Conservation (phyloP, 2,797 vertebrate species). For the Alfaro cultratus region DNA sequence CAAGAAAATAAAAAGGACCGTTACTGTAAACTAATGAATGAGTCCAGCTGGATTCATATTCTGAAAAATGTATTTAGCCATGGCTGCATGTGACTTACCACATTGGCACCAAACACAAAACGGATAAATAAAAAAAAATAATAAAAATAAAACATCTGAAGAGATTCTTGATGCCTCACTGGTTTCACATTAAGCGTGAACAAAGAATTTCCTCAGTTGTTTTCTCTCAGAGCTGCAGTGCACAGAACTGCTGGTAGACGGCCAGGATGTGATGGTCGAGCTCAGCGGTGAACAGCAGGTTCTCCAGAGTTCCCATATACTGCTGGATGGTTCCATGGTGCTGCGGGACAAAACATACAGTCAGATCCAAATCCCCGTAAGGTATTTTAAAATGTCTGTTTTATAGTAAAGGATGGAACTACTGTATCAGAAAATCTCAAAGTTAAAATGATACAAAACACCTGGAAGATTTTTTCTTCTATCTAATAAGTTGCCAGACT, state of each 20-base stretch:
- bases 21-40: constrained; percentile 31
- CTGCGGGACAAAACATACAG: constrained; percentile 68
- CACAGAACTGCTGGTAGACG: constrained; percentile 98
- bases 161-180: constrained; percentile 67
- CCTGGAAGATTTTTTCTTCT: not conserved
- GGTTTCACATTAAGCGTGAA: constrained; percentile 24
- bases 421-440: not conserved
- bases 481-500: not conserved
- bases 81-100: constrained; percentile 28
- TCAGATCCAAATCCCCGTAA: not conserved
- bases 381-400: not conserved
- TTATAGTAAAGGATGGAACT: not conserved
- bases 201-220: constrained; percentile 13
- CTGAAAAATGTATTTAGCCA: constrained; percentile 26
- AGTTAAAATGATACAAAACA: not conserved
- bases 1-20: not conserved
- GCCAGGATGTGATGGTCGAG: constrained; percentile 96
- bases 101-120: constrained; percentile 64
- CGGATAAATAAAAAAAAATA: constrained; percentile 59
- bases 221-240: constrained; percentile 88
- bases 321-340: constrained; percentile 98
- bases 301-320: constrained; percentile 98
- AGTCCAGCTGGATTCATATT: constrained; percentile 27
- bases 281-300: constrained; percentile 97
- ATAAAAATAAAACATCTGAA: constrained; percentile 35